A percentile compares a stretch with the other conserved stretches of the same genome.
Conservation (phyloP, 2,797 vertebrate species). For the Helicolenus hilgendorfi region DNA sequence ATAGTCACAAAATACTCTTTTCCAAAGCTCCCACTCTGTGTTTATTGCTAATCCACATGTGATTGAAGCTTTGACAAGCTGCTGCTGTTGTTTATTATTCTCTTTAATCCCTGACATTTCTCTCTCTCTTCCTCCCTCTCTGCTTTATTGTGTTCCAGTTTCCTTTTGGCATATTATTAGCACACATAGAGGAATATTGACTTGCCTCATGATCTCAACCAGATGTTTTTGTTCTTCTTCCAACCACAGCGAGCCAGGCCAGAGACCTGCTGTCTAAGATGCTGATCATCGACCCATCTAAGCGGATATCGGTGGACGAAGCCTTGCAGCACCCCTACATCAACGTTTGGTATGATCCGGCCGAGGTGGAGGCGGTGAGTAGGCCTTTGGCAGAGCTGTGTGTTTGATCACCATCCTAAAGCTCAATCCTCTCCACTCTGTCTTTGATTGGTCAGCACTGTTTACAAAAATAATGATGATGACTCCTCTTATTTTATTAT, state of each 20-base stretch:
- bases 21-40: neutral
- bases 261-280: constrained; percentile 99
- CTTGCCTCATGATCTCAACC: constrained; percentile 4
- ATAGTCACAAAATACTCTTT: neutral
- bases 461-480: neutral
- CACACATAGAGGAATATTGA: neutral
- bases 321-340: constrained; percentile 99
- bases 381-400: constrained; percentile 40
- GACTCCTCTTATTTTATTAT: neutral
- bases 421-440: constrained; percentile 22
- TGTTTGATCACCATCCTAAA: constrained; percentile 54
- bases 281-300: constrained; percentile 98
- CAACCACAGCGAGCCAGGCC: constrained; percentile 96
- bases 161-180: neutral
- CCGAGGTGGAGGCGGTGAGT: constrained; percentile 99
- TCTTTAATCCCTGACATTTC: constrained; percentile 27
- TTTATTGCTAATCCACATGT: neutral
- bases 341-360: constrained; percentile 99
- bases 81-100: constrained; percentile 42
- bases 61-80: constrained; percentile 14
- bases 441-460: constrained; percentile 52
- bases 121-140: neutral
- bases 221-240: neutral
- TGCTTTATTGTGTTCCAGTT: neutral
- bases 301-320: constrained; percentile 99